Evolutionary conservation across 2,113 vertebrate genomes (phyloP).

Genomic region (Martes martes): DNA sequence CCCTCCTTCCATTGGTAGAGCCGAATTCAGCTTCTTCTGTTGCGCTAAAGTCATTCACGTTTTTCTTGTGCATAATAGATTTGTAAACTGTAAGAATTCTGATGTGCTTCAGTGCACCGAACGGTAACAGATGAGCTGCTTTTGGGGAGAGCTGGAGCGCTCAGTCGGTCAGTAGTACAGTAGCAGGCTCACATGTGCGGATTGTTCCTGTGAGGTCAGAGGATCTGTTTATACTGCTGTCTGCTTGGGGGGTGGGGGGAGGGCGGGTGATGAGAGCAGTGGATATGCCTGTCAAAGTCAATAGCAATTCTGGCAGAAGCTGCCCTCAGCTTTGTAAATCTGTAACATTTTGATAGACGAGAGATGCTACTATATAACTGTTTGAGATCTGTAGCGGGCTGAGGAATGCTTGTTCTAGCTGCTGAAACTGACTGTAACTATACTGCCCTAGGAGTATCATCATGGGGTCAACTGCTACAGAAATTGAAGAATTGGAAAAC

Average conservation of each 20-base stretch:
- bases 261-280: slow-evolving; percentile 41
- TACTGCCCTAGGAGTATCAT: slow-evolving; percentile 78
- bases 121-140: slow-evolving; percentile 75
- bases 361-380: slow-evolving; percentile 74
- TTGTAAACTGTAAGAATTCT: slow-evolving; percentile 79
- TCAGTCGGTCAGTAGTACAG: slow-evolving; percentile 74
- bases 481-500: slow-evolving; percentile 81
- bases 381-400: slow-evolving; percentile 74
- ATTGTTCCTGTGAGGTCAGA: slow-evolving; percentile 82
- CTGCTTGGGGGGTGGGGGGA: slow-evolving; percentile 49
- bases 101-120: slow-evolving; percentile 75
- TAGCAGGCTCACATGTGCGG: slow-evolving; percentile 76
- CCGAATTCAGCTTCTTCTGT: slow-evolving; percentile 73
- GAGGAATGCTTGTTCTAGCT: slow-evolving; percentile 80
- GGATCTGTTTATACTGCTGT: slow-evolving; percentile 79
- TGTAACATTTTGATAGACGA: slow-evolving; percentile 71
- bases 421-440: slow-evolving; percentile 81
- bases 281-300: slow-evolving; percentile 78
- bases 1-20: slow-evolving; percentile 74
- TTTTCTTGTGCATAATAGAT: slow-evolving; percentile 78
- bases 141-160: slow-evolving; percentile 74
- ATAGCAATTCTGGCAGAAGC: slow-evolving; percentile 76
- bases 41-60: slow-evolving; percentile 79
- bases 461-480: slow-evolving; percentile 84
- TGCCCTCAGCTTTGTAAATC: slow-evolving; percentile 76